These are phyloP conservation scores for Lordiphosa andalusiaca DNA, from an alignment of 2,888 invertebrate species.

Conservation along the genomic window DNA sequence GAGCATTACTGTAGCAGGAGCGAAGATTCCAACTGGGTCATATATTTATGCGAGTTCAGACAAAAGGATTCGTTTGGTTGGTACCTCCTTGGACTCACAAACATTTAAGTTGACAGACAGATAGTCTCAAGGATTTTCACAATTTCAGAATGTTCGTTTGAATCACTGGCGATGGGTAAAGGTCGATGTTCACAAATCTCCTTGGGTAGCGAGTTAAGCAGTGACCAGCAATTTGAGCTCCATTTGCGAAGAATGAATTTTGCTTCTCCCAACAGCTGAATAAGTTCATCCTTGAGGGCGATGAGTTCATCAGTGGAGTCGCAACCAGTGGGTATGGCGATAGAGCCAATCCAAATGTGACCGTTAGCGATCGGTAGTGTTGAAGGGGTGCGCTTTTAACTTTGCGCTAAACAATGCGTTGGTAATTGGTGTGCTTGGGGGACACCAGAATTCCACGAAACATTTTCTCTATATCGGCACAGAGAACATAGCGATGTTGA, in stretches of 20 bases:
- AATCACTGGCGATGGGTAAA: too few species aligned
- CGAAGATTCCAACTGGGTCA: too few species aligned
- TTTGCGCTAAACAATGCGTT: background rate
- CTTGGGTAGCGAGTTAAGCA: too few species aligned
- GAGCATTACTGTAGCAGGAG: too few species aligned
- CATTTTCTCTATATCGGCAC: background rate
- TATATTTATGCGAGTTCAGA: too few species aligned
- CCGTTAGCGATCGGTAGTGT: background rate
- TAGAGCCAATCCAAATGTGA: background rate
- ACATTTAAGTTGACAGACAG: too few species aligned
- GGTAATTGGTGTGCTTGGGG: background rate
- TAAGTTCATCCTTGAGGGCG: background rate
- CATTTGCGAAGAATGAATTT: background rate
- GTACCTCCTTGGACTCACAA: too few species aligned
- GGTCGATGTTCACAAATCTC: too few species aligned
- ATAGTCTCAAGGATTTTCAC: too few species aligned
- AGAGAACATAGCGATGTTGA: background rate
- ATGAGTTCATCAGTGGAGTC: background rate
- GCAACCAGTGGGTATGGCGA: background rate
- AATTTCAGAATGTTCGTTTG: too few species aligned
- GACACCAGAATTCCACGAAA: too few species aligned
- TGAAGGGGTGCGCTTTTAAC: background rate
- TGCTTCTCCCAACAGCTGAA: background rate
- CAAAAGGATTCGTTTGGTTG: too few species aligned
- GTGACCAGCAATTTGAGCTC: background rate